A percentile compares a stretch with the other conserved stretches of the same genome.
Conservation (phyloP, 2,797 vertebrate species). For the Euthynnus affinis region DNA sequence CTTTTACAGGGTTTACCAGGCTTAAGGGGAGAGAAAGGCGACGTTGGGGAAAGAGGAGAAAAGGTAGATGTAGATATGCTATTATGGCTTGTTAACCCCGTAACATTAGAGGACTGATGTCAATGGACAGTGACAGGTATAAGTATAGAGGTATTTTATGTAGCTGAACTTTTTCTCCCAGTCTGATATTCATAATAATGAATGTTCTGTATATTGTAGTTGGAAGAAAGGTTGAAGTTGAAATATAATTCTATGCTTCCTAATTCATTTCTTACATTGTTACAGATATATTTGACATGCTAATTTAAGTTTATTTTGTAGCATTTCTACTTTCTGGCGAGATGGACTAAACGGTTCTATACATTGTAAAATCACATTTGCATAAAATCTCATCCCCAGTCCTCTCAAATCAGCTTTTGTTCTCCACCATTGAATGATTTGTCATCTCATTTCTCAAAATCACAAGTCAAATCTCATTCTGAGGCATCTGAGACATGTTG, state of each 20-base stretch:
- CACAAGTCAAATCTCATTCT: slow-evolving; percentile 60
- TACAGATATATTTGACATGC: slow-evolving; percentile 15
- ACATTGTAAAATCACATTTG: neutral
- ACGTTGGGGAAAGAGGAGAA: slow-evolving; percentile 98
- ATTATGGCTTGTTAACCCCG: slow-evolving; percentile 48
- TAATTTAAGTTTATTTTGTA: neutral
- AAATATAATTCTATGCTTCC: neutral
- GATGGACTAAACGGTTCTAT: neutral
- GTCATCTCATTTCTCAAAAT: slow-evolving; percentile 77
- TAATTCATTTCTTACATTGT: slow-evolving; percentile 12
- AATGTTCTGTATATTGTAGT: neutral
- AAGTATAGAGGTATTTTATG: slow-evolving; percentile 9
- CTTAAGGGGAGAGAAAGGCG: slow-evolving; percentile 98
- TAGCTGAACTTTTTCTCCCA: neutral
- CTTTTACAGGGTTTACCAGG: slow-evolving; percentile 96
- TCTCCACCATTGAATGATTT: slow-evolving; percentile 73
- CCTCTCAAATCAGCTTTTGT: slow-evolving; percentile 63
- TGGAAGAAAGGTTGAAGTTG: neutral
- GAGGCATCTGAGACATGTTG: slow-evolving; percentile 49
- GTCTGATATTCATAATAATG: neutral
- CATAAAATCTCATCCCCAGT: slow-evolving; percentile 47
- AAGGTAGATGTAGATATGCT: slow-evolving; percentile 92
- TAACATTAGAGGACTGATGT: slow-evolving; percentile 83
- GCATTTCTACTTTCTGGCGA: neutral
- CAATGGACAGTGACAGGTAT: slow-evolving; percentile 83